A percentile compares a stretch with the other conserved stretches of the same genome.
Conservation (phyloP, 1,140 invertebrate genomes). For the Hylaeus anthracinus region DNA sequence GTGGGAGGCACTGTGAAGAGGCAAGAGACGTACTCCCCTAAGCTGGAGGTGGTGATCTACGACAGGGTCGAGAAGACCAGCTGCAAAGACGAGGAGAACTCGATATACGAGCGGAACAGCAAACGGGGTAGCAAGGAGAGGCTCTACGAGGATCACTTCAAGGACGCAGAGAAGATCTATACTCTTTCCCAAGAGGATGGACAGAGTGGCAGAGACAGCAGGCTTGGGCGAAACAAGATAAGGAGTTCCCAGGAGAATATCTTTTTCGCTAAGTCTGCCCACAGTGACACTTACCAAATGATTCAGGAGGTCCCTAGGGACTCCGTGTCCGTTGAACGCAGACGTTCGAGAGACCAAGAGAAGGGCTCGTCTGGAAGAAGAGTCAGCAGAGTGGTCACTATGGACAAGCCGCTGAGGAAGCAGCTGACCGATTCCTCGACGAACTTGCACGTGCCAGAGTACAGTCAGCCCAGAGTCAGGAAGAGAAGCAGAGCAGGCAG, state of each 20-base stretch:
- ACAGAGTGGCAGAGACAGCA: constrained; percentile 59
- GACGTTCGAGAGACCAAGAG: constrained; percentile 46
- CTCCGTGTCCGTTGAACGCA: constrained; percentile 21
- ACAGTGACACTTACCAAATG: constrained; percentile 10
- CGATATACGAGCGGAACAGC: constrained; percentile 60
- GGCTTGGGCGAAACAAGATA: neutral
- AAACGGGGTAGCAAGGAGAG: constrained; percentile 49
- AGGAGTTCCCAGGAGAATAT: constrained; percentile 59
- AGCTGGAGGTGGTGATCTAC: constrained; percentile 15
- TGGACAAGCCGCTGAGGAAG: constrained; percentile 64
- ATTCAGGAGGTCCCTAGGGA: constrained; percentile 27
- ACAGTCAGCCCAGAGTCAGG: constrained; percentile 53
- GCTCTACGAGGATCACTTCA: constrained; percentile 70
- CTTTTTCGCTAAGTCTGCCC: constrained; percentile 50
- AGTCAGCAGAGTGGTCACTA: constrained; percentile 59
- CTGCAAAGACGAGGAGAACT: constrained; percentile 58
- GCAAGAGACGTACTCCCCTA: constrained; percentile 8
- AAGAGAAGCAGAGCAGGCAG: constrained; percentile 76
- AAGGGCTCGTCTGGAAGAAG: constrained; percentile 40
- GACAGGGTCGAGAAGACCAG: constrained; percentile 43
- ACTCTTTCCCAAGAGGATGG: constrained; percentile 67
- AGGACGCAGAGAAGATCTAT: constrained; percentile 76
- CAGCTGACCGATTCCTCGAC: constrained; percentile 21
- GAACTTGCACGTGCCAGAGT: constrained; percentile 34
- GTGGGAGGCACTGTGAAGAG: neutral